Evolutionary conservation across 2,113 vertebrate species (phyloP), one percentile per base, ranked within the genome.

Genomic region (Eretmochelys imbricata): DNA sequence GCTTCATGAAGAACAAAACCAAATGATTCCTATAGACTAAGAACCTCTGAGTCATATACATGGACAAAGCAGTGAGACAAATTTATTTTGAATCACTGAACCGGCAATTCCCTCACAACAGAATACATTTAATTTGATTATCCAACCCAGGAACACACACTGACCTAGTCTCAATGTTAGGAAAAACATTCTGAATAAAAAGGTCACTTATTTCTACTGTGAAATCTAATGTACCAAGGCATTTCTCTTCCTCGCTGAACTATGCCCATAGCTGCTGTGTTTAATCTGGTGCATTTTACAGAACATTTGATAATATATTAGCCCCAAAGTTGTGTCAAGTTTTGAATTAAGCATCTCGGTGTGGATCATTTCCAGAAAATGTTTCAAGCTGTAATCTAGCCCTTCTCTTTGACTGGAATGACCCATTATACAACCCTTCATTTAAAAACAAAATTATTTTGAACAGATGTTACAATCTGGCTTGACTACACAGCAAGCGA

Each of bases 251-350:
- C 53, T 87, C 27, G 20, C 85, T 62, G 87, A 72, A 92, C 82
- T 75, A 35, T 0, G 91, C 95, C 89, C 80, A 76, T 87, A 86
- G 95, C 96, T 91, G 90, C 94, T 78, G 72, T 76, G 93, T 94
- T 89, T 78, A 90, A 87, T 90, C 95, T 94, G 96, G 82, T 94
- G 93, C 88, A 76, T 96, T 97, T 96, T 88, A 96, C 96, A 89
- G 93, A 94, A 92, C 95, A 95, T 95, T 96, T 95, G 96, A 87
- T 91, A 94, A 93, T 96, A 53, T 3, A 22, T 29, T 0, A 2
- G 75, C 94, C 96, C 96, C n/a, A 88, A 85, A 90, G 97, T 93
- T 85, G 75, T 1, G 16, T 78, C 89, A 57, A 2, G 84, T 81
- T 94, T 84, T 91, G 93, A 94, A 95, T 80, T 35, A 46, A 93